A percentile compares a stretch with the other conserved stretches of the same genome.
Conservation (phyloP, 64 coral and sea anemone species). For the Porites lutea region DNA sequence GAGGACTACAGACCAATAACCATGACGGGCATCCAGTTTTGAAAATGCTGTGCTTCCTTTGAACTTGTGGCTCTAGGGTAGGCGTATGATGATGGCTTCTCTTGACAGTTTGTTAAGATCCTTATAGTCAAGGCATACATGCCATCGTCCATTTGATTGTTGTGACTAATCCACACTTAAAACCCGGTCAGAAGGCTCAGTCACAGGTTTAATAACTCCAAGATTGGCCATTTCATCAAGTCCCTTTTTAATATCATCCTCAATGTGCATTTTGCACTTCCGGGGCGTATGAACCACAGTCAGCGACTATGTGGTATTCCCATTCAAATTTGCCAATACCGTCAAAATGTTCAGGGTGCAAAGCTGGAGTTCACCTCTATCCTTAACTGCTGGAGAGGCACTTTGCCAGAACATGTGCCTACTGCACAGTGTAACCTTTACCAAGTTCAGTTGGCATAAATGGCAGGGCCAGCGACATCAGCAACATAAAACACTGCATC, state of each 20-base stretch:
- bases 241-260: neutral
- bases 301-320: constrained; percentile 39
- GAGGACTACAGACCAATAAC: constrained; percentile 43
- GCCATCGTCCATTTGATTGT: neutral
- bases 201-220: neutral
- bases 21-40: constrained; percentile 46
- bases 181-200: neutral
- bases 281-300: constrained; percentile 29
- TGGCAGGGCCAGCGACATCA: constrained; percentile 12
- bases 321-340: neutral
- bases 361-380: neutral
- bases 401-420: neutral
- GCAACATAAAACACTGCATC: constrained; percentile 9
- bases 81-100: constrained; percentile 25
- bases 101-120: constrained; percentile 15
- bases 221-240: constrained; percentile 6
- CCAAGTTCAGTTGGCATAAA: neutral
- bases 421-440: neutral
- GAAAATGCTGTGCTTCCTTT: constrained; percentile 34
- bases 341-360: neutral
- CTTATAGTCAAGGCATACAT: constrained; percentile 16
- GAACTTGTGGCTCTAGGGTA: constrained; percentile 14
- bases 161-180: neutral
- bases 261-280: neutral
- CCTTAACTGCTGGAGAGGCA: neutral